A percentile compares a stretch with the other conserved stretches of the same genome.
Conservation (phyloP, 2,888 invertebrate species). For the Euplagia quadripunctaria region DNA sequence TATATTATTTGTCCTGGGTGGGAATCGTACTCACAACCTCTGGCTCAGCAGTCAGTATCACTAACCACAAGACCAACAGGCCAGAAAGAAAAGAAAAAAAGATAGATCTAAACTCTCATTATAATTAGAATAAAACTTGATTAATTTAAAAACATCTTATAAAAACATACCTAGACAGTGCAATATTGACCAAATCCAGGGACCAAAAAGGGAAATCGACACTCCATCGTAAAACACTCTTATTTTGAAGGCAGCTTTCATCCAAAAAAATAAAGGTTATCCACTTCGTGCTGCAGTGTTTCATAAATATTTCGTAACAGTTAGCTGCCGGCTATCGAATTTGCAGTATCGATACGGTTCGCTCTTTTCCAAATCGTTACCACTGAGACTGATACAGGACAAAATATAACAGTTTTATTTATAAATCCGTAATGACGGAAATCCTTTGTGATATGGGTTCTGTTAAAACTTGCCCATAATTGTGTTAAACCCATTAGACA, state of each 20-base stretch:
- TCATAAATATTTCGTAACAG: constrained; percentile 34
- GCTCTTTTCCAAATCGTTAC: constrained; percentile 41
- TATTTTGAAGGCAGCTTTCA: constrained; percentile 1
- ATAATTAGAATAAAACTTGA: fast-evolving
- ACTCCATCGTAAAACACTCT: background rate
- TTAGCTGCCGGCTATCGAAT: constrained; percentile 32
- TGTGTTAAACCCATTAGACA: too few species aligned
- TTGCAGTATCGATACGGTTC: constrained; percentile 33
- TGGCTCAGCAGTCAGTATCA: too few species aligned
- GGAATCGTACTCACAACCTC: too few species aligned
- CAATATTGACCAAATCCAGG: background rate
- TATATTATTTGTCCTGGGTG: too few species aligned
- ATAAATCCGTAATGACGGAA: constrained; percentile 15
- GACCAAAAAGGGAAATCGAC: background rate
- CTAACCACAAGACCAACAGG: too few species aligned
- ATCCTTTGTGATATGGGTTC: background rate
- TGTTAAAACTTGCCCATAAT: too few species aligned
- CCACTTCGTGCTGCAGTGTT: constrained; percentile 5
- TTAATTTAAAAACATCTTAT: background rate
- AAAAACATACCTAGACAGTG: background rate
- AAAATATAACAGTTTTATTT: constrained; percentile 30
- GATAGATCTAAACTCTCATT: background rate
- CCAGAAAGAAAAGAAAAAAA: background rate
- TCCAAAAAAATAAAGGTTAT: constrained; percentile 1
- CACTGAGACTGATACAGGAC: constrained; percentile 18